Conservation (phyloP, 2,113 vertebrate genomes). For the Calyptomena viridis region DNA sequence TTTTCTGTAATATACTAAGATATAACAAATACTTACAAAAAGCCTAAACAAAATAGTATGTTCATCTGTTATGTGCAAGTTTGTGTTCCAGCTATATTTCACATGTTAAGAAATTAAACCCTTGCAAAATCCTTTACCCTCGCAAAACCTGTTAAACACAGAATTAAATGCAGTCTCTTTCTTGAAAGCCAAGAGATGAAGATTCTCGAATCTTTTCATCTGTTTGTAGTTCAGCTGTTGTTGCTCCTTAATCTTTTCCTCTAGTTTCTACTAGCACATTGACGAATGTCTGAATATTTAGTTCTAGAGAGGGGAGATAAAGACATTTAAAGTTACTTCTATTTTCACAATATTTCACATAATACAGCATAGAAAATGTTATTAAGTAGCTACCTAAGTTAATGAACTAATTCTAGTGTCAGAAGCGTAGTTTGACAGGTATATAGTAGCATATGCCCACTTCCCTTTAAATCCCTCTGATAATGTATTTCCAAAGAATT, state of each 20-base stretch:
- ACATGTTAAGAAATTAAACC: neutral
- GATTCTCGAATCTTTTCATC: neutral
- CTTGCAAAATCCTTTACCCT: neutral
- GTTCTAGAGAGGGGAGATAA: constrained; percentile 26
- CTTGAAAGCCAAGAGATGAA: neutral
- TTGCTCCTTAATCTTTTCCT: constrained; percentile 31
- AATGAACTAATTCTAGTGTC: neutral
- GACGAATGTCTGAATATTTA: constrained; percentile 41
- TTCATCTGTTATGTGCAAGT: neutral
- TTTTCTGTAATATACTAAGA: neutral
- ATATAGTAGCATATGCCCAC: neutral
- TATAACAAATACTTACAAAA: constrained; percentile 51
- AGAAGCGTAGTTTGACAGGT: neutral
- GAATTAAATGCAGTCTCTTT: neutral
- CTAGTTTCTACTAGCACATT: constrained; percentile 33
- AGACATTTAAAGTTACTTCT: neutral
- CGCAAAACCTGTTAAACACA: neutral
- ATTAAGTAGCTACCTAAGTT: neutral
- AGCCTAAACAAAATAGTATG: neutral
- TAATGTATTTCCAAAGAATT: neutral
- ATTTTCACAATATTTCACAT: neutral
- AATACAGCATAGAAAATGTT: neutral
- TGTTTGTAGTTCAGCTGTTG: neutral
- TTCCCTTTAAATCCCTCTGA: neutral
- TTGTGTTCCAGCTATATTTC: neutral